Conservation (phyloP, 2,113 vertebrate species). For the Tupaia tana region DNA sequence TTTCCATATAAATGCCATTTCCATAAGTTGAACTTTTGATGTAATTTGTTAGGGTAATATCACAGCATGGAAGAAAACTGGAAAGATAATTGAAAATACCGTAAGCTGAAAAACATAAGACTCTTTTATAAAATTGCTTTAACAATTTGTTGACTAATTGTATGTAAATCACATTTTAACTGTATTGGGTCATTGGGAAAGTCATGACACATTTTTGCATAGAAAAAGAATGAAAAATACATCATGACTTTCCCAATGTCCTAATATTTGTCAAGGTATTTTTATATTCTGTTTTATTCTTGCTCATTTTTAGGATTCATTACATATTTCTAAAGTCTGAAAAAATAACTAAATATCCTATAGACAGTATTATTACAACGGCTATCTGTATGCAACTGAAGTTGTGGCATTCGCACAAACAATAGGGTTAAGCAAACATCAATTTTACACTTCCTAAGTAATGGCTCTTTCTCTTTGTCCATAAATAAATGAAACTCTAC, state of each 20-base stretch:
- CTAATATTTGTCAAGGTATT: neutral
- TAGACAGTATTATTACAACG: neutral
- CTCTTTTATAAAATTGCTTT: slow-evolving; percentile 19
- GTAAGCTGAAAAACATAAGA: neutral
- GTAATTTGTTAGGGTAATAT: neutral
- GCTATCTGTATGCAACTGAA: slow-evolving; percentile 60
- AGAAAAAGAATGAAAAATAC: too few species aligned
- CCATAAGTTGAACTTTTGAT: slow-evolving; percentile 32
- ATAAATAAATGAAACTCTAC: neutral
- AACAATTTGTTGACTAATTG: neutral
- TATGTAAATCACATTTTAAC: neutral
- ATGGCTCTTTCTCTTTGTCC: neutral
- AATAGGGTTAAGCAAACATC: slow-evolving; percentile 34
- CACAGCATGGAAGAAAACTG: neutral
- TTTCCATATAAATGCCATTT: slow-evolving; percentile 39
- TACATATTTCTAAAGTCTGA: neutral
- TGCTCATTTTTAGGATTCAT: neutral
- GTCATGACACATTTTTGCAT: too few species aligned
- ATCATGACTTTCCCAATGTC: too few species aligned
- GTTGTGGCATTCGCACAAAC: slow-evolving; percentile 24
- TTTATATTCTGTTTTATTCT: neutral
- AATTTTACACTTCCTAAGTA: slow-evolving; percentile 20
- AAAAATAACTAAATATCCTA: neutral
- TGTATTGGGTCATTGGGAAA: neutral
- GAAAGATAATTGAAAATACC: slow-evolving; percentile 14